phyloP scores from a whole-genome alignment of 2,113 vertebrate species.

The Rattus rattus region DNA sequence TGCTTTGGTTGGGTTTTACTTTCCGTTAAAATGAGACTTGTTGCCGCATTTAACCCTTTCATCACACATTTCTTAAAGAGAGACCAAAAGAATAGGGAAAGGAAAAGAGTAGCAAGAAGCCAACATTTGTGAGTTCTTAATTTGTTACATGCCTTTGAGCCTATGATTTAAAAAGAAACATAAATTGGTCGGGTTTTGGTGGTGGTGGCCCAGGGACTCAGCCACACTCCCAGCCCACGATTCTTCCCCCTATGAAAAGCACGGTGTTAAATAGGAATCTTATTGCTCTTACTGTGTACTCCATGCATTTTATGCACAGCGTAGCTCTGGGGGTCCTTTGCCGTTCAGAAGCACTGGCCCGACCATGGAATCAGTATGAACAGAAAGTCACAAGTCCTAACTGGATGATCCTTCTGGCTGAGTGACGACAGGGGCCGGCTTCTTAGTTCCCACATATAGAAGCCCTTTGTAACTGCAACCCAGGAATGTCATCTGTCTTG shows the following conservation, averaged over 20 bases:
- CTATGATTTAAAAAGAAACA: neutral
- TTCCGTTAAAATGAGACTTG: conserved; percentile 61
- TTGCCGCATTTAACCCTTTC: conserved; percentile 59
- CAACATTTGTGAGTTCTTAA: conserved; percentile 1
- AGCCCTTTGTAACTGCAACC: conserved; percentile 91
- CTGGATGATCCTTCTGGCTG: conserved; percentile 77
- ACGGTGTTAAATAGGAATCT: neutral
- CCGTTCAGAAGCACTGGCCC: neutral
- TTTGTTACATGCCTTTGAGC: neutral
- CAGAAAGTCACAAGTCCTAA: conserved; percentile 68
- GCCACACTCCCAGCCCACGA: neutral
- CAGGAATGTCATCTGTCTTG: conserved; percentile 95
- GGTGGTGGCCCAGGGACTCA: no score
- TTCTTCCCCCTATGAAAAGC: neutral
- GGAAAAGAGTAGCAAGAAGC: neutral
- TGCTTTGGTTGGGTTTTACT: conserved; percentile 48
- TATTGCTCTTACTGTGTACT: neutral
- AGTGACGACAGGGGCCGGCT: conserved; percentile 83
- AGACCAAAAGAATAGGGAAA: neutral
- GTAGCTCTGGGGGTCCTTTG: neutral
- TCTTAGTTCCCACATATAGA: conserved; percentile 90
- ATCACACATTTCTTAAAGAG: conserved; percentile 3
- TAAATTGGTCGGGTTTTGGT: neutral
- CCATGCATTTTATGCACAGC: neutral
- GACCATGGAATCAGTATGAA: conserved; percentile 44